Conservation (phyloP, 2,797 vertebrate genomes). For the Enteromius treurensis region DNA sequence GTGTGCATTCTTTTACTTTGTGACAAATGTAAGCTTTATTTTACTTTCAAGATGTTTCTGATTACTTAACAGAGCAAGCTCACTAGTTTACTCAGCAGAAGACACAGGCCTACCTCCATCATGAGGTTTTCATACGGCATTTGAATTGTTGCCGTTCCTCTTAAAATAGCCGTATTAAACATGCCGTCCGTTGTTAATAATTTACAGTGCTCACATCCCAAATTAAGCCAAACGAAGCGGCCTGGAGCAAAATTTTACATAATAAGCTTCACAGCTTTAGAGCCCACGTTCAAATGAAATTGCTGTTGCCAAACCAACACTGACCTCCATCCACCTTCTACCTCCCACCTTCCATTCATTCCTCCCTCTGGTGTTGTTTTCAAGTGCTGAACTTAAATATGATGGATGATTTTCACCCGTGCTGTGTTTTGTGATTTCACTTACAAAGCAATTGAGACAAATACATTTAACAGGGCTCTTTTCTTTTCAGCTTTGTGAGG, state of each 20-base stretch:
- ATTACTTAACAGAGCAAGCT: background rate
- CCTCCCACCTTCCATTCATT: conserved; percentile 26
- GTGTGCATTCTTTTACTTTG: background rate
- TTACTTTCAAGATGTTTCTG: background rate
- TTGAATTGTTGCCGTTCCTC: conserved; percentile 39
- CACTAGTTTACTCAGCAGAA: background rate
- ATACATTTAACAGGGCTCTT: background rate
- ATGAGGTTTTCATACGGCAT: conserved; percentile 60
- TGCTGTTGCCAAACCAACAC: conserved; percentile 34
- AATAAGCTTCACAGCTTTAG: conserved; percentile 28
- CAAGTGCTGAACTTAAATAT: conserved; percentile 22
- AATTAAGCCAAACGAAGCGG: conserved; percentile 42
- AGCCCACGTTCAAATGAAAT: conserved; percentile 52
- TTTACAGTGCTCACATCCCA: conserved; percentile 45
- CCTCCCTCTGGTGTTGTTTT: conserved; percentile 18
- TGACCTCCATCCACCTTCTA: conserved; percentile 27
- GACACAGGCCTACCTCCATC: conserved; percentile 15
- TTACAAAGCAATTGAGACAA: conserved; percentile 49
- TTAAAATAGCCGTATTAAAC: conserved; percentile 6
- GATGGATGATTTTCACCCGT: conserved; percentile 35
- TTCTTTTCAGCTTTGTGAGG: background rate
- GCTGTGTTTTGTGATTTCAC: conserved; percentile 50
- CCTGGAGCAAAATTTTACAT: conserved; percentile 32
- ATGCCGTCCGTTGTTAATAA: conserved; percentile 45
- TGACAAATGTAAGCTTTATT: background rate